A percentile compares a stretch with the other conserved stretches of the same genome.
These are phyloP conservation scores for Poicephalus meyeri DNA, from an alignment of 2,113 vertebrate genomes.

Conservation along the genomic window DNA sequence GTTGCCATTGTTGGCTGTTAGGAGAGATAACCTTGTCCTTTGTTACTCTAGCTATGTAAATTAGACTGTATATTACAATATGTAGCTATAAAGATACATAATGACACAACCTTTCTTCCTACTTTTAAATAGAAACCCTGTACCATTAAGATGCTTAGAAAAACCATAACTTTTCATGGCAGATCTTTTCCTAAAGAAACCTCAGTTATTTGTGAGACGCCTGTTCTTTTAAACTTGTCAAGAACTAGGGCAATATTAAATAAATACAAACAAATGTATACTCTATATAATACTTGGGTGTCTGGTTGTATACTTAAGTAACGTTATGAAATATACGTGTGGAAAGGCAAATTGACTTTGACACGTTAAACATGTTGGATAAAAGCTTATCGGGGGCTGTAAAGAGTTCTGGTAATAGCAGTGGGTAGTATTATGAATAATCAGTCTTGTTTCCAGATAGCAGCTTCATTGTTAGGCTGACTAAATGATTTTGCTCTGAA, in stretches of 20 bases:
- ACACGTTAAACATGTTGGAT: constrained; percentile 47
- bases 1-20: not conserved
- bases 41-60: not conserved
- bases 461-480: constrained; percentile 58
- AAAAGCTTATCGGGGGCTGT: constrained; percentile 26
- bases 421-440: constrained; percentile 49
- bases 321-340: constrained; percentile 18
- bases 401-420: constrained; percentile 53
- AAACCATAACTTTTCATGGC: not conserved
- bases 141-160: not conserved
- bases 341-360: constrained; percentile 60
- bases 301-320: constrained; percentile 39
- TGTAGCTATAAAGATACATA: not conserved
- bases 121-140: not conserved
- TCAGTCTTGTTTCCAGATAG: constrained; percentile 60
- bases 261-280: constrained; percentile 38
- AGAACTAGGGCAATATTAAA: constrained; percentile 8
- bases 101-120: not conserved
- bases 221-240: constrained; percentile 27
- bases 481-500: constrained; percentile 60
- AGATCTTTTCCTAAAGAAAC: not conserved
- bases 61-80: not conserved
- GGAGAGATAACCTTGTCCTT: not conserved
- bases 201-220: not conserved
- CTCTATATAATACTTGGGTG: not conserved